phyloP scores from a whole-genome alignment of 2,797 vertebrate genomes.

The Austrolebias charrua region DNA sequence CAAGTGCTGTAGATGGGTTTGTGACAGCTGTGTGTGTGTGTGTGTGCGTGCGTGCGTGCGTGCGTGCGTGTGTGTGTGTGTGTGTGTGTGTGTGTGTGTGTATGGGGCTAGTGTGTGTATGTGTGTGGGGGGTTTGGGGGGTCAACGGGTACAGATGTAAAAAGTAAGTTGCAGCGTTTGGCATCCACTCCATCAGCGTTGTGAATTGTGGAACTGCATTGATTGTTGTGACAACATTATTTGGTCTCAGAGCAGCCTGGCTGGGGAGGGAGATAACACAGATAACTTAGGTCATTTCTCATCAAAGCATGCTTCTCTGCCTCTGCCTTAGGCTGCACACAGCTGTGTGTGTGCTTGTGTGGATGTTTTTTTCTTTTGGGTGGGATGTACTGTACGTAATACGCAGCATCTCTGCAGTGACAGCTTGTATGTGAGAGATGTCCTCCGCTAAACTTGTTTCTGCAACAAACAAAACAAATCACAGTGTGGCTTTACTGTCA shows the following conservation, averaged over 20 bases:
- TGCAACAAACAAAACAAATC: constrained; percentile 24
- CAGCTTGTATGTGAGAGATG: constrained; percentile 28
- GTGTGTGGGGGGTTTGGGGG: no score
- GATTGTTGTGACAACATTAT: constrained; percentile 54
- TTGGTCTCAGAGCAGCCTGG: constrained; percentile 52
- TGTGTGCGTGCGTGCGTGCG: background rate
- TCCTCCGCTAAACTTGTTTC: constrained; percentile 34
- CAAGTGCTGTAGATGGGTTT: constrained; percentile 9
- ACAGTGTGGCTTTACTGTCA: constrained; percentile 2
- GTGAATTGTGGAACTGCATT: constrained; percentile 51
- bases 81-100: background rate
- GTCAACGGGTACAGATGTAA: constrained; percentile 9
- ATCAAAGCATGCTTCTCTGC: constrained; percentile 44
- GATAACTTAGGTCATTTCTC: constrained; percentile 66
- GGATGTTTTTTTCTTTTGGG: constrained; percentile 27
- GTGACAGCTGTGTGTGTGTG: constrained; percentile 7
- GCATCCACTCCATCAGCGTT: constrained; percentile 55
- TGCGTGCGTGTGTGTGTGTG: background rate
- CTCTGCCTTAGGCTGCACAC: constrained; percentile 40
- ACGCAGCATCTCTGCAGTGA: constrained; percentile 35
- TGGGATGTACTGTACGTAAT: constrained; percentile 39
- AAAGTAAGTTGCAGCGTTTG: constrained; percentile 50
- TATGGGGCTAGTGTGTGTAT: no score
- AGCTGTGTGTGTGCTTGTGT: constrained; percentile 27
- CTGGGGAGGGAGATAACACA: constrained; percentile 65